Evolutionary conservation across 2,797 vertebrate genomes (phyloP), one percentile per base, ranked within the genome.

Genomic region (Chaenodraco wilsoni): DNA sequence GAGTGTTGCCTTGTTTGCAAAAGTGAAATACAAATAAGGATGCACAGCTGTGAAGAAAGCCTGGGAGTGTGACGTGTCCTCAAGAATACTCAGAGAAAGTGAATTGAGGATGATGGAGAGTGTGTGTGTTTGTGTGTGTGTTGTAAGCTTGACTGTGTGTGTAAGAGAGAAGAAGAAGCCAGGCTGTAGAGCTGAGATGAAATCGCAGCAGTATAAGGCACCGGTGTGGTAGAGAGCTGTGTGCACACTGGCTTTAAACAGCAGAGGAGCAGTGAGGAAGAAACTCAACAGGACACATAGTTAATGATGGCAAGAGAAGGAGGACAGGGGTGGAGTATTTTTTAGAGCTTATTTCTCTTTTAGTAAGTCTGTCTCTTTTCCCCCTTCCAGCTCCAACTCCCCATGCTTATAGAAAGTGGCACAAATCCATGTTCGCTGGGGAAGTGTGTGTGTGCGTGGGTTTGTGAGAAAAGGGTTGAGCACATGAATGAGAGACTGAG

Each of bases 261-360:
- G 84, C 81, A 67, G 60, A 61, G 71, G 59, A 73, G 19, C 41
- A 57, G 21, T 15, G 52, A 63, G 27, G 43, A 23, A 50, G 33
- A 43, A 21, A n/a, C 54, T 37, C 33, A 59, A 61, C 49, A 74
- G 70, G 52, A 75, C 65, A 65, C 41, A 45, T 0, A 72, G 76
- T 49, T 79, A 84, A 87, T 81, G 76, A 86, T 75, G 10, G n/a
- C 3, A 10, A 74, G 60, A 69, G 73, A 83, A 89, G 72, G 78
- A 91, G 87, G 86, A 84, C 82, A 84, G 82, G 58, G 74, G 5
- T 70, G 46, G 27, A 56, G 76, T 91, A 91, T 91, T 90, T 91
- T 27, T 85, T 91, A 90, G 89, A 87, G 77, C 52, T 10, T 49
- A 52, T 63, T 72, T 76, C 70, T 69, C 60, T 61, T 45, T 69